Evolutionary conservation across 2,797 vertebrate genomes (phyloP).

Genomic region (Hybognathus amarus): DNA sequence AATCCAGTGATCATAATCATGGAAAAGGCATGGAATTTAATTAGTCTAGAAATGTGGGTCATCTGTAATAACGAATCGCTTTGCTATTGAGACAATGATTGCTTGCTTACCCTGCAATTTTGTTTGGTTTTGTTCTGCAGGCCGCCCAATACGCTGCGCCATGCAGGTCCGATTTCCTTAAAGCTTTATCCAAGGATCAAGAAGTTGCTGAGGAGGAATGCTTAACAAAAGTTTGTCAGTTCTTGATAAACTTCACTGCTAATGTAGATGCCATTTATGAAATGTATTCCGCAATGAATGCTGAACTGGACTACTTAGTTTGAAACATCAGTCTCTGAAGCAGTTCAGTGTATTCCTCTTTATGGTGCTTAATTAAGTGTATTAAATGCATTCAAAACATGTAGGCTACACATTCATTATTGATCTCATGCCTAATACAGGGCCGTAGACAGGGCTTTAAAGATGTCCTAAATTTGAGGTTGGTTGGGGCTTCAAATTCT

Average conservation of each 20-base stretch:
- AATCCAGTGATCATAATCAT: not conserved
- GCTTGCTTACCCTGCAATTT: not conserved
- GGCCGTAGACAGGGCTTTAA: too few relatives aligned
- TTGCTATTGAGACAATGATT: not conserved
- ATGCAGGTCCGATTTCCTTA: slow-evolving; percentile 90
- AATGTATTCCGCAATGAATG: slow-evolving; percentile 88
- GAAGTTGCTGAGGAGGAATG: slow-evolving; percentile 90
- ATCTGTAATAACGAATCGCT: not conserved
- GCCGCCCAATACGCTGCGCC: slow-evolving; percentile 86
- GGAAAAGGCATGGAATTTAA: not conserved
- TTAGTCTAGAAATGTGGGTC: not conserved
- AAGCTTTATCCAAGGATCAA: slow-evolving; percentile 91
- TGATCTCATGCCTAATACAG: too few relatives aligned
- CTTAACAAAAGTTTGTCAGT: slow-evolving; percentile 85
- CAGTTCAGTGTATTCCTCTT: not conserved
- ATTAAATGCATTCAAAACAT: too few relatives aligned
- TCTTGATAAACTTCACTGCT: slow-evolving; percentile 84
- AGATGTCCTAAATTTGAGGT: too few relatives aligned
- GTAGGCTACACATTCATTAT: too few relatives aligned
- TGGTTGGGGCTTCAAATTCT: too few relatives aligned
- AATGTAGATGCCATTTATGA: slow-evolving; percentile 92
- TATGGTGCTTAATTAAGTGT: too few relatives aligned
- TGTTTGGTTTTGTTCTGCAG: slow-evolving; percentile 68
- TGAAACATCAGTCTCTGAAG: slow-evolving; percentile 65
- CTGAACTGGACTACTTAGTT: slow-evolving; percentile 91